Percentiles rank a stretch among this genome's conserved stretches.
phyloP scores from a whole-genome alignment of 92 coral and sea anemone species.

The Zoanthus sansibaricus region DNA sequence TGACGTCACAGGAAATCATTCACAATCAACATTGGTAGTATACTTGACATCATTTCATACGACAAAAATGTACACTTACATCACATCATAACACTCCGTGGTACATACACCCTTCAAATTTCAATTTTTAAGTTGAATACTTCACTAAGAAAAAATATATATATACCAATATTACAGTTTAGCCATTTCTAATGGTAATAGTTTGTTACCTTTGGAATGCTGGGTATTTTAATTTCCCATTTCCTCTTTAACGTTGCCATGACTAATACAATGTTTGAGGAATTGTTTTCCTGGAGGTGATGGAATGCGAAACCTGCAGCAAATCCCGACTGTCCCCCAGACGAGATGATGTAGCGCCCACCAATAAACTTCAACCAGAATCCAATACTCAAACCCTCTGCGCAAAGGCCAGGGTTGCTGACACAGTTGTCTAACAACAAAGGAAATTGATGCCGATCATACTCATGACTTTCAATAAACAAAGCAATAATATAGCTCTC shows the following conservation, averaged over 20 bases:
- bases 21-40: too few relatives aligned
- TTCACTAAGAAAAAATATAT: too few relatives aligned
- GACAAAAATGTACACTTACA: too few relatives aligned
- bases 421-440: conserved; percentile 62
- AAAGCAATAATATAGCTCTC: too few relatives aligned
- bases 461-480: too few relatives aligned
- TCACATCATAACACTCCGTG: too few relatives aligned
- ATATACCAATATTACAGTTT: too few relatives aligned
- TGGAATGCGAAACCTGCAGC: conserved; percentile 84
- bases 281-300: conserved; percentile 58
- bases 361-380: conserved; percentile 79
- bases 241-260: conserved; percentile 68
- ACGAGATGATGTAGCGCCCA: conserved; percentile 83
- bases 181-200: too few relatives aligned
- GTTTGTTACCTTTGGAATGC: conserved; percentile 54
- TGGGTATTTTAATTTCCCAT: conserved; percentile 68
- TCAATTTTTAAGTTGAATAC: too few relatives aligned
- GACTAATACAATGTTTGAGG: conserved; percentile 51
- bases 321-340: conserved; percentile 85
- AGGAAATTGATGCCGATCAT: not conserved
- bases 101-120: too few relatives aligned
- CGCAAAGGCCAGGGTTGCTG: conserved; percentile 75
- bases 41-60: too few relatives aligned
- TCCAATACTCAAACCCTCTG: conserved; percentile 73
- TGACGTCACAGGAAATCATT: too few relatives aligned